These are phyloP conservation scores for Plagodis pulveraria DNA, from an alignment of 2,888 invertebrate genomes.

Conservation along the genomic window DNA sequence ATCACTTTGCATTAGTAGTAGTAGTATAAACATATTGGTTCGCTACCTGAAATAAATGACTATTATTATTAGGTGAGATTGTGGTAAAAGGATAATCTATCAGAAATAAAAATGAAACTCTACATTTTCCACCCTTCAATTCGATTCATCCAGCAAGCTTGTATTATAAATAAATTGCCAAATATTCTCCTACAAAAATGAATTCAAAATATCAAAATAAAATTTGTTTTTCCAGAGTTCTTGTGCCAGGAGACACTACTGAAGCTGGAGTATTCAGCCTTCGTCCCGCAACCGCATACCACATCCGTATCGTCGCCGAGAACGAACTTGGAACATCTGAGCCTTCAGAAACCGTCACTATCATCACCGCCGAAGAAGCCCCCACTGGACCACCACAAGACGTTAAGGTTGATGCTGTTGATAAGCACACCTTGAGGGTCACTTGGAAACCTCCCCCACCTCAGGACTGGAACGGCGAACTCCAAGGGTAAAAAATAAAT, in stretches of 20 bases:
- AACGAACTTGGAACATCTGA: conserved; percentile 97
- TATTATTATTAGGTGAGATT: no score
- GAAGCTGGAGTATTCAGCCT: conserved; percentile 95
- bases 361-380: conserved; percentile 97
- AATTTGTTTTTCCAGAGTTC: conserved; percentile 81
- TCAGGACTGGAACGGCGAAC: conserved; percentile 97
- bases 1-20: no score
- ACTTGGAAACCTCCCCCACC: conserved; percentile 96
- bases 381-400: conserved; percentile 93
- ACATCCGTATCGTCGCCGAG: conserved; percentile 96
- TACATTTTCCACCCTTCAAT: no score
- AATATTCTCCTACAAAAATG: no score
- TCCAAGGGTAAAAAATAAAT: conserved; percentile 75
- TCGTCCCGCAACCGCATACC: conserved; percentile 96
- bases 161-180: no score
- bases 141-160: no score
- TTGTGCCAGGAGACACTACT: conserved; percentile 95
- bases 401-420: conserved; percentile 93
- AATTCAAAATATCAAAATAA: no score
- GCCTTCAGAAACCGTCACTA: conserved; percentile 96
- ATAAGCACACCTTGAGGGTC: conserved; percentile 94
- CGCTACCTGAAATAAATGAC: no score
- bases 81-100: no score
- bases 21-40: no score
- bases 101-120: no score